Percentiles rank a stretch among this genome's conserved stretches.
These are phyloP conservation scores for Matsumurasca onukii DNA, from an alignment of 1,140 invertebrate species.

Conservation along the genomic window DNA sequence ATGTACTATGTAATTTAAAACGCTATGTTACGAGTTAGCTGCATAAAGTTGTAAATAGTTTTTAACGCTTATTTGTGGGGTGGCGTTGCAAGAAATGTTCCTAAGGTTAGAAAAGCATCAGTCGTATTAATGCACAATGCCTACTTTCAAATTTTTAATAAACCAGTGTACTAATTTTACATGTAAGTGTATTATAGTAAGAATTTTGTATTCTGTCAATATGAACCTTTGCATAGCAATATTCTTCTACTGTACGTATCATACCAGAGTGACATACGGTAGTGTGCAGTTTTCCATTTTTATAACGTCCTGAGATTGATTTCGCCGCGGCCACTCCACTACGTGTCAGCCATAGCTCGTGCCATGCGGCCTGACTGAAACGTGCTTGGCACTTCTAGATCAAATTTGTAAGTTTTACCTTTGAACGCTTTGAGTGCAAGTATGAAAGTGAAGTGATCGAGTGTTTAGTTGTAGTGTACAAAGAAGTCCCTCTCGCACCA, in stretches of 20 bases:
- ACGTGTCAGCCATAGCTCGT: constrained; percentile 12
- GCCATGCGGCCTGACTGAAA: constrained; percentile 13
- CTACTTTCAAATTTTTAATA: no score
- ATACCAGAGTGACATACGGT: no score
- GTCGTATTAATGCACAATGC: no score
- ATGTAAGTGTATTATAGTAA: background rate
- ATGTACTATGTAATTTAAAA: constrained; percentile 10
- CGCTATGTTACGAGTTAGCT: background rate
- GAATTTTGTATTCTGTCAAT: no score
- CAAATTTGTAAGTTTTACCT: background rate
- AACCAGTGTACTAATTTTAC: no score
- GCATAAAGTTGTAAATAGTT: constrained; percentile 20
- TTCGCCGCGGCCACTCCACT: no score
- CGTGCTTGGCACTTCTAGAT: background rate
- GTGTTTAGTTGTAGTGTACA: constrained; percentile 20
- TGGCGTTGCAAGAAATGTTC: constrained; percentile 8
- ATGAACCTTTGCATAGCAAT: no score
- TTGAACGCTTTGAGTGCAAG: background rate
- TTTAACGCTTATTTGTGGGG: constrained; percentile 22
- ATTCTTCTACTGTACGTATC: no score
- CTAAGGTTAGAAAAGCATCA: no score
- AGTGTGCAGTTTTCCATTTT: constrained; percentile 17
- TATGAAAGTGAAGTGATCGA: no score
- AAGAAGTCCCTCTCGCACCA: constrained; percentile 11
- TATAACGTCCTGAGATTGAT: no score